Evolutionary conservation across 2,113 vertebrate species (phyloP), one percentile per base, ranked within the genome.

Genomic region (Pongo abelii): DNA sequence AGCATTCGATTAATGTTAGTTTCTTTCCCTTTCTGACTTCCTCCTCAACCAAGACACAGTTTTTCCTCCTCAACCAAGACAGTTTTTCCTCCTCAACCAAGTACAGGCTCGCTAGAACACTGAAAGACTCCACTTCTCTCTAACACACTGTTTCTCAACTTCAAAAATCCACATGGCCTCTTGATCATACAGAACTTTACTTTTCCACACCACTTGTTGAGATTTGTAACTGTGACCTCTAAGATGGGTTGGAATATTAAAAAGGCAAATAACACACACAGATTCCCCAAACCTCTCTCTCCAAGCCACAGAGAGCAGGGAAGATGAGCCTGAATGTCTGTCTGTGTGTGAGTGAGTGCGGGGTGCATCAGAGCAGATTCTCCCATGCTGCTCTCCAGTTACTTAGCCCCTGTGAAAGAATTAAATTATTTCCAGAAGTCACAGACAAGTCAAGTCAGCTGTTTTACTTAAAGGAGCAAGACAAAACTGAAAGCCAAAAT

Each of bases 401-500:
- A 80, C 84, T 93, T 38, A 97, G 69, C 78, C 70, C 69, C 85
- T 6, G 23, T 93, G 35, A 59, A 89, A 89, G 74, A 97, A 95
- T 94, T 93, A 94, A 83, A 83, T 95, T 97, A 96, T 96, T 96
- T 79, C 97, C 94, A 94, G 78, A 97, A 94, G 91, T 91, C 67
- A 87, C 6, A 93, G 92, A 78, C 46, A 75, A 97, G 93, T 78
- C 89, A 86, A 89, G 89, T 89, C 89, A 95, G 94, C 74, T 97
- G 48, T 93, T 96, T 97, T 85, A 78, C 94, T 98, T 98, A 96
- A 94, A 93, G 92, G 50, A 92, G 91, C 59, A 97, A 96, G 83
- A 96, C 57, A 92, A 94, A 97, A 94, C 80, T 70, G 87, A 94
- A 95, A 95, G 69, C 48, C 70, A 57, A 80, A 92, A 95, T 14